Evolutionary conservation across 1,140 invertebrate genomes (phyloP).

Genomic region (Apis laboriosa): DNA sequence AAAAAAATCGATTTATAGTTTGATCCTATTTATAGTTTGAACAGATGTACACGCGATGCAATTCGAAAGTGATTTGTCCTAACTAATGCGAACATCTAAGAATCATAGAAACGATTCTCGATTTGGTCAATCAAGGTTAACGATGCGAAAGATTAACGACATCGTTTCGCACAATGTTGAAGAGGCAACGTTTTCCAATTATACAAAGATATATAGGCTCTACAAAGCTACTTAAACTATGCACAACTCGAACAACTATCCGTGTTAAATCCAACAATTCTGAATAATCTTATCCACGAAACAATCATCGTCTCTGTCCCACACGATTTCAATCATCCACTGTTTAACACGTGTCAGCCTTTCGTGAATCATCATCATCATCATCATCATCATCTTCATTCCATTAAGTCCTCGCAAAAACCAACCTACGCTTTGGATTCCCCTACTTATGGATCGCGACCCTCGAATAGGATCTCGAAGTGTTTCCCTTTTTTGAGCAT

Average conservation of each 20-base stretch:
- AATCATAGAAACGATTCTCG: background rate
- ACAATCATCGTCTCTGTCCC: conserved; percentile 15
- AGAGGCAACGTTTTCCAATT: background rate
- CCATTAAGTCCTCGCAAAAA: conserved; percentile 5
- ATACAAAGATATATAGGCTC: no score
- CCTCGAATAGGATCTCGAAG: no score
- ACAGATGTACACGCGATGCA: background rate
- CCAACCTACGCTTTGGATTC: background rate
- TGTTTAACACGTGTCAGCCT: conserved; percentile 19
- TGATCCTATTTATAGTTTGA: background rate
- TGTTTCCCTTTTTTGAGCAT: no score
- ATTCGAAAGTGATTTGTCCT: conserved; percentile 5
- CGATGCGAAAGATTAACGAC: conserved; percentile 2
- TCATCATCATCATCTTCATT: background rate
- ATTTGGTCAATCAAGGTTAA: conserved; percentile 4
- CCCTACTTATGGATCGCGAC: background rate
- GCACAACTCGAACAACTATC: background rate
- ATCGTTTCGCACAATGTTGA: background rate
- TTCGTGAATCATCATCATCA: conserved; percentile 20
- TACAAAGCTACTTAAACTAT: background rate
- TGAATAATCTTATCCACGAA: background rate
- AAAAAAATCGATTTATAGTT: background rate
- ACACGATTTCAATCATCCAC: conserved; percentile 14
- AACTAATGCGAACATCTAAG: background rate
- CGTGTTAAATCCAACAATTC: background rate